Base-by-base conservation (phyloP, 1,140 invertebrate genomes). In the Drosophila subpulchrella region DNA sequence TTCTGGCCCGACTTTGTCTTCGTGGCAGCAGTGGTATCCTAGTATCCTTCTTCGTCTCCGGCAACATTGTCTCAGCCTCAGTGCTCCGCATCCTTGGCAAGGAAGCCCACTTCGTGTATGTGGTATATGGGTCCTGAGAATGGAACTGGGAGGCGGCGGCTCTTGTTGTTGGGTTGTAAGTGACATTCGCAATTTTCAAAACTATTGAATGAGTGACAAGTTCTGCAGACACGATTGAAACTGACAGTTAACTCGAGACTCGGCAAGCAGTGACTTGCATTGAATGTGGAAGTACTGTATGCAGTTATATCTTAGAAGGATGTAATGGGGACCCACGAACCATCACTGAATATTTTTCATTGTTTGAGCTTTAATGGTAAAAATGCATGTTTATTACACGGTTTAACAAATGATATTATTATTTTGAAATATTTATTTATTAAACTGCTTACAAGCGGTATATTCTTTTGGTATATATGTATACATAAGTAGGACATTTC, bases 151-250 rank as follows among this genome's bases (percentile, higher is more conserved):
- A 48, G 44, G 42, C 55, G 36, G 55, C 34, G 50, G 71, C 55
- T 75, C 73, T 67, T 75, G 70, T 66, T 75, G 61, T 68, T 66
- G 77, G 75, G 81, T 83, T 90, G 89, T 86, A 91, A 91, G 89
- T 91, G 89, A 91, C 89, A 91, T 91, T 91, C 89, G 89, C 89
- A 91, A 91, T 91, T 91, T 91, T 91, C 75, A 91, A 91, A 72
- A 91, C 89, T 91, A 91, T 91, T 91, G 89, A 91, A 91, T 91
- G 89, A 91, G 90, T 91, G 89, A 91, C 89, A 91, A 91, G 84
- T 90, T 91, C 75, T 89, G 90, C 89, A 91, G 89, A 91, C 89
- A 91, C 85, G 85, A 91, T 90, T 91, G 89, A 91, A 91, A 91
- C 84, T 91, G 89, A 91, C 89, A 91, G 81, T 68, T 74, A 77